These are phyloP conservation scores for Nomia melanderi DNA, from an alignment of 1,140 invertebrate species.

Conservation along the genomic window DNA sequence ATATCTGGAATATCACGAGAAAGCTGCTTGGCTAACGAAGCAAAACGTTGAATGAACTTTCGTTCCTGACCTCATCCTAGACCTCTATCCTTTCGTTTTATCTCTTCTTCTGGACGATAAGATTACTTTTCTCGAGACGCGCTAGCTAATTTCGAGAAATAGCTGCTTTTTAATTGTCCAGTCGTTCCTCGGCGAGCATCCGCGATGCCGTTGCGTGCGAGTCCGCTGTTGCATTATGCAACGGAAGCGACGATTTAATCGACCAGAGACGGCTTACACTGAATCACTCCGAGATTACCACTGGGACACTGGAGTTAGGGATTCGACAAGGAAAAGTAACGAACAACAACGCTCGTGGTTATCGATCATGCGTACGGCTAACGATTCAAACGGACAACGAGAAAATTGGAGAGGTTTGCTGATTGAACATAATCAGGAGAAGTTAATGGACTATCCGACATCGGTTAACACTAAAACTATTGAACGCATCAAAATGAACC, in stretches of 20 bases:
- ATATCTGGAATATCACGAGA: not conserved
- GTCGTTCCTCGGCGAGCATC: not conserved
- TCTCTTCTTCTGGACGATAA: not conserved
- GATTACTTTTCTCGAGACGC: constrained; percentile 7
- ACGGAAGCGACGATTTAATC: constrained; percentile 33
- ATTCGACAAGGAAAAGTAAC: not conserved
- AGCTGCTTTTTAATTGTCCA: constrained; percentile 15
- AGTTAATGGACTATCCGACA: too few relatives aligned
- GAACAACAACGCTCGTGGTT: not conserved
- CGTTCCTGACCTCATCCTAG: not conserved
- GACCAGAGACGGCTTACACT: constrained; percentile 12
- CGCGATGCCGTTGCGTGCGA: constrained; percentile 11
- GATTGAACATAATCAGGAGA: too few relatives aligned
- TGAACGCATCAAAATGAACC: too few relatives aligned
- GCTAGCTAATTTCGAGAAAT: constrained; percentile 26
- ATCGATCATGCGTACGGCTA: not conserved
- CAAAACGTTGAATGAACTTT: not conserved
- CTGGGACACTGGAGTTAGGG: not conserved
- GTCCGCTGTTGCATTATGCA: constrained; percentile 35
- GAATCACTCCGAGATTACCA: constrained; percentile 24
- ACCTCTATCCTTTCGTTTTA: not conserved
- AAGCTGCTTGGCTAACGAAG: constrained; percentile 2
- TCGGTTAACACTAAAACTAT: too few relatives aligned
- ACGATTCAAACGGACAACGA: not conserved
- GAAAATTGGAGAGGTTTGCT: too few relatives aligned